Percentiles rank a stretch among this genome's conserved stretches.
Evolutionary conservation across 1,140 invertebrate species (phyloP).

Genomic region (Pogonomyrmex barbatus): DNA sequence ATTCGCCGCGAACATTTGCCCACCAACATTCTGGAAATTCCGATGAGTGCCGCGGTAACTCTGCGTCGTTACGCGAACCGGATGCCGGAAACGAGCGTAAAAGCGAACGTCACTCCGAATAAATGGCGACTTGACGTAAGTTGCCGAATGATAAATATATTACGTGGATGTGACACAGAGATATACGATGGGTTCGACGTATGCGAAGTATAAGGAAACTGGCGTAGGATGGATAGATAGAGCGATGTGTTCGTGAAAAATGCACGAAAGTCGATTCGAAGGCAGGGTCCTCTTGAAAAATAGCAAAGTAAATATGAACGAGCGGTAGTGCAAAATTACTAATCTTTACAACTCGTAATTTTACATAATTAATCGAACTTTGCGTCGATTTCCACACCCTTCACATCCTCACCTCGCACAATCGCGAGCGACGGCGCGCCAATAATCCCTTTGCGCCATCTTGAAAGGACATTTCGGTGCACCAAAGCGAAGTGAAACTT

Average conservation of each 20-base stretch:
- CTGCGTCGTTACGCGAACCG: neutral
- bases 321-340: neutral
- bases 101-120: neutral
- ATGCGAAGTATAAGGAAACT: neutral
- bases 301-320: neutral
- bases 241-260: neutral
- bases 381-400: neutral
- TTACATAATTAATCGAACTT: neutral
- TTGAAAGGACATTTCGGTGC: conserved; percentile 34
- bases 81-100: neutral
- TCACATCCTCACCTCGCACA: neutral
- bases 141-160: conserved; percentile 1
- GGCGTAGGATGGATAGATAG: neutral
- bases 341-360: neutral
- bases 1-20: too few relatives aligned
- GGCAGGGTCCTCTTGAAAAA: neutral
- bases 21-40: conserved; percentile 19
- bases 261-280: neutral
- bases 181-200: neutral
- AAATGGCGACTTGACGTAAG: neutral
- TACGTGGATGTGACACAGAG: neutral
- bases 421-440: neutral
- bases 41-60: neutral
- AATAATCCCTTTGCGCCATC: conserved; percentile 23
- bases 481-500: conserved; percentile 53